Evolutionary conservation across 35 echinoderm and acorn worm species (phyloP).

Genomic region (Lytechinus pictus): DNA sequence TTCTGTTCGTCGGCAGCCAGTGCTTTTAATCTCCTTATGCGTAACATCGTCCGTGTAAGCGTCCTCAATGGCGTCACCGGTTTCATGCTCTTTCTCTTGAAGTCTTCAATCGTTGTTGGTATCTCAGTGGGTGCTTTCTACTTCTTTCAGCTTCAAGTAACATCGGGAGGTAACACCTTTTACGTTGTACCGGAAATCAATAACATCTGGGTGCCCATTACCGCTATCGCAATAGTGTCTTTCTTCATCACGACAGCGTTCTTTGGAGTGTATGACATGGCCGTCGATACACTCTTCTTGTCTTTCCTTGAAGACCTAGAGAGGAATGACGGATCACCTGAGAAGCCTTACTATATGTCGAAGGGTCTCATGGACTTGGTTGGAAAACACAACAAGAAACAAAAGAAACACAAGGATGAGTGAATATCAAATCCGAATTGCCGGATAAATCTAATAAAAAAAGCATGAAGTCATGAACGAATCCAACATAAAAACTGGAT

Average conservation of each 20-base stretch:
- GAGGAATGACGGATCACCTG: conserved; percentile 78
- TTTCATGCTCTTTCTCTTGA: conserved; percentile 92
- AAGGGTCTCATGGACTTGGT: conserved; percentile 74
- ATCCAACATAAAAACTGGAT: no score
- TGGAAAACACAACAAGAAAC: conserved; percentile 79
- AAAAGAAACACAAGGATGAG: conserved; percentile 46
- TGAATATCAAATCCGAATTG: no score
- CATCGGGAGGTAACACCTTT: not conserved
- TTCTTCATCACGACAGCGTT: conserved; percentile 77
- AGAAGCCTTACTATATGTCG: conserved; percentile 95
- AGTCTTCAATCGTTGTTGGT: conserved; percentile 69
- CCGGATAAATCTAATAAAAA: no score
- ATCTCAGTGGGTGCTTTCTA: conserved; percentile 81
- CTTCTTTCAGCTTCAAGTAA: conserved; percentile 61
- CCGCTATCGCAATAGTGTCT: conserved; percentile 67
- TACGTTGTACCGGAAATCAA: conserved; percentile 56
- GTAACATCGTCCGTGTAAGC: conserved; percentile 84
- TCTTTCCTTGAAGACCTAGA: conserved; percentile 95
- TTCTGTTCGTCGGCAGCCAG: conserved; percentile 87
- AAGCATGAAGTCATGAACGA: no score
- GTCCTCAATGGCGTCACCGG: conserved; percentile 89
- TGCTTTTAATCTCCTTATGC: conserved; percentile 93
- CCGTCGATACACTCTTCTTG: conserved; percentile 92
- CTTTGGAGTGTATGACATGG: conserved; percentile 99
- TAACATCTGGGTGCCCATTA: conserved; percentile 88